Evolutionary conservation across 2,888 invertebrate species (phyloP).

Genomic region (Drosophila hamatofila): DNA sequence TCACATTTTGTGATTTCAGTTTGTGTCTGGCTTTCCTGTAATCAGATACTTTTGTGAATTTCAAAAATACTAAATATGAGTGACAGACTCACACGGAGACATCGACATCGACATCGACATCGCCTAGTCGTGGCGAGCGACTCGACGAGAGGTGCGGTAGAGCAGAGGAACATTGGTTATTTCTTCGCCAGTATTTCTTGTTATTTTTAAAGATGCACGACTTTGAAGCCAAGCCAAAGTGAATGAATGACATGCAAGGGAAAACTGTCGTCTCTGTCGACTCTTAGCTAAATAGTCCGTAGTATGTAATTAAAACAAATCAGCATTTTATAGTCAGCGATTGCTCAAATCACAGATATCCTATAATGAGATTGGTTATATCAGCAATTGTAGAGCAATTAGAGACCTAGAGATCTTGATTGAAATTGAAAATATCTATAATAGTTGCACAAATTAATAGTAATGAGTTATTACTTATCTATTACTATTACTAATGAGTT

Average conservation of each 20-base stretch:
- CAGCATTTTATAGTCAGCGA: neutral
- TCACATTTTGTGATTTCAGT: slow-evolving; percentile 80
- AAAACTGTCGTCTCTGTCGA: slow-evolving; percentile 58
- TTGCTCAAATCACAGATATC: slow-evolving; percentile 10
- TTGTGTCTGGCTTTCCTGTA: slow-evolving; percentile 81
- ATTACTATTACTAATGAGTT: too few species aligned
- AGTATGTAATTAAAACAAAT: slow-evolving; percentile 40
- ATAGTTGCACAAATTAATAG: too few species aligned
- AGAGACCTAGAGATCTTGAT: too few species aligned
- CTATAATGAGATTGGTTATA: neutral
- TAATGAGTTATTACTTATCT: too few species aligned
- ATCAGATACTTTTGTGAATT: slow-evolving; percentile 82
- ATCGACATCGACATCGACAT: slow-evolving; percentile 20
- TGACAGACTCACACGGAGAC: slow-evolving; percentile 67
- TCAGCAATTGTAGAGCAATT: too few species aligned
- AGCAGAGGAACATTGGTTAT: slow-evolving; percentile 60
- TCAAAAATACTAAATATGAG: slow-evolving; percentile 78
- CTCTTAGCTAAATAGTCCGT: slow-evolving; percentile 31
- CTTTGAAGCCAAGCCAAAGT: slow-evolving; percentile 67
- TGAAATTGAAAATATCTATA: too few species aligned
- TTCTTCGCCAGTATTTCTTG: slow-evolving; percentile 57
- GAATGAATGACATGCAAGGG: slow-evolving; percentile 71
- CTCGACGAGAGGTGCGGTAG: slow-evolving; percentile 5
- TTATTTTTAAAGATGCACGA: slow-evolving; percentile 75
- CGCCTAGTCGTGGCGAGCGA: slow-evolving; percentile 2